These are phyloP conservation scores for Aphelenchoides fujianensis DNA, from an alignment of 1,140 invertebrate species.

Conservation along the genomic window DNA sequence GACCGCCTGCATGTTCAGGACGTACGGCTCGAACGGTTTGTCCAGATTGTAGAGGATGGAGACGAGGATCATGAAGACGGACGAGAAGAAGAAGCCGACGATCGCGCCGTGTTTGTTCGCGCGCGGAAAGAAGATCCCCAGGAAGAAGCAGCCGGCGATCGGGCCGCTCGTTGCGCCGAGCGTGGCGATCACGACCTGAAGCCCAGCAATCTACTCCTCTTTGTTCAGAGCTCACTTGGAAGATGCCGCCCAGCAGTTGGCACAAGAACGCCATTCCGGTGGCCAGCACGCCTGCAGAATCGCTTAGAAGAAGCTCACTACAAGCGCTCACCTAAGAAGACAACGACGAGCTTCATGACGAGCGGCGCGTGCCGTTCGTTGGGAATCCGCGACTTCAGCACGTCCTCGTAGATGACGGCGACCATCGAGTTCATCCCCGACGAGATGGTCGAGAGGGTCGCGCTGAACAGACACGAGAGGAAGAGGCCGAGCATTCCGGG, in stretches of 20 bases:
- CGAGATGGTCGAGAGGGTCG: constrained; percentile 50
- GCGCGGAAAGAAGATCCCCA: constrained; percentile 43
- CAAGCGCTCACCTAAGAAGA: too few species aligned
- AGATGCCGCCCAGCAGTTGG: constrained; percentile 38
- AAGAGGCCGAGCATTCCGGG: constrained; percentile 54
- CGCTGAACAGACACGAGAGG: constrained; percentile 43
- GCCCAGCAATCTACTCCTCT: neutral
- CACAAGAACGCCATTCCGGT: constrained; percentile 45
- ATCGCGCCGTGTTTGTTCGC: constrained; percentile 45
- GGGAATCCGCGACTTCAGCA: constrained; percentile 37
- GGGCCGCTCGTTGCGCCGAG: constrained; percentile 37
- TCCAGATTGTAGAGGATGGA: constrained; percentile 34
- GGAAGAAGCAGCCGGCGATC: constrained; percentile 42
- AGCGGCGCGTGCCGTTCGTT: constrained; percentile 17
- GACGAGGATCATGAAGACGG: constrained; percentile 25
- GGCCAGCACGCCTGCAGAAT: constrained; percentile 37
- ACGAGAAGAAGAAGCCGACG: constrained; percentile 29
- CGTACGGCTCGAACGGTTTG: constrained; percentile 39
- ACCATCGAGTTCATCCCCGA: constrained; percentile 48
- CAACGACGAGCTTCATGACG: constrained; percentile 31
- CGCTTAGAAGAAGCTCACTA: too few species aligned
- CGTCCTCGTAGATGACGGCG: constrained; percentile 53
- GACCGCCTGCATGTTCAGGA: constrained; percentile 12
- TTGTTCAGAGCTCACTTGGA: constrained; percentile 26
- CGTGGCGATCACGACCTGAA: constrained; percentile 12